Evolutionary conservation across 2,797 vertebrate species (phyloP), one percentile per base, ranked within the genome.

Genomic region (Tachyglossus aculeatus): DNA sequence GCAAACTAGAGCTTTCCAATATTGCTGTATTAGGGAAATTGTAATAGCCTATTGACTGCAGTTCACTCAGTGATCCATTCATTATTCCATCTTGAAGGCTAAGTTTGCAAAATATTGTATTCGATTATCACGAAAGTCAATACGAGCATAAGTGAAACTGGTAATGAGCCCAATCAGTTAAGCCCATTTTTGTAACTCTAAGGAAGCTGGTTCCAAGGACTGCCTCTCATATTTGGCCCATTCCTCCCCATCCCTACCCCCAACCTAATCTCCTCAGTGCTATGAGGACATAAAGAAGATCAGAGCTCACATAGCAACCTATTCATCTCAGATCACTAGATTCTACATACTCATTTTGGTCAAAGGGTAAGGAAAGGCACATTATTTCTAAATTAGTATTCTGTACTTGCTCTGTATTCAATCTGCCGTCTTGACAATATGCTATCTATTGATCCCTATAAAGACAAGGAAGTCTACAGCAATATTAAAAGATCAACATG

Each of bases 31-130:
- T 90, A 89, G 86, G 84, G 51, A 90, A 91, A 91, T 88, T 86
- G 78, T 91, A 92, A 93, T 90, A 89, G 84, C 31, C 25, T 91
- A 92, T 92, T 86, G 90, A 91, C 78, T 38, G 15, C 43, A 72
- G 59, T 77, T 79, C 76, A 86, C 71, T 86, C 90, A 88, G 86
- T 86, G 78, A 86, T 80, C 80, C 81, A 88, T 91, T 91, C 1
- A 2, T 89, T 91, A 90, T 81, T 91, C 83, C 85, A 68, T 81
- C 81, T 88, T 78, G 84, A 83, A 88, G 72, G 79, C 77, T 83
- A 76, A 85, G 39, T 83, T 87, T 54, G 2, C 83, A 86, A 89
- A 90, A 86, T 87, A 88, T 88, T 80, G 81, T 77, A 87, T 87
- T 86, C 63, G 72, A 91, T 90, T 84, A 88, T 86, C 74, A 86